These are phyloP conservation scores for Rhyzopertha dominica DNA, from an alignment of 1,140 invertebrate genomes.

Conservation along the genomic window DNA sequence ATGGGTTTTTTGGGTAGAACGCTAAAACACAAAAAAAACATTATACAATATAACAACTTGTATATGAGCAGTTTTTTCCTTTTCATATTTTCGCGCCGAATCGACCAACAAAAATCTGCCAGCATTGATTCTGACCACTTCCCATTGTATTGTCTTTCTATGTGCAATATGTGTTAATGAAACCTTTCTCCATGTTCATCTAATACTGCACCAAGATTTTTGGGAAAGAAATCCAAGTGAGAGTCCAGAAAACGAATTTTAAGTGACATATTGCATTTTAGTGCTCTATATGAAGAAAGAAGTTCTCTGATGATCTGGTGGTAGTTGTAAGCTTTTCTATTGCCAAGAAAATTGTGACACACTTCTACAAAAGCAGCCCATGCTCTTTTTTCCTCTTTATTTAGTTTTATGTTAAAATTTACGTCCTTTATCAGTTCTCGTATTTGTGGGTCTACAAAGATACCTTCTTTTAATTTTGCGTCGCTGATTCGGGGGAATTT, in stretches of 20 bases:
- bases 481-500: slow-evolving; percentile 36
- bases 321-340: slow-evolving; percentile 28
- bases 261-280: slow-evolving; percentile 32
- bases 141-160: slow-evolving; percentile 36
- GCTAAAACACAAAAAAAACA: too few relatives aligned
- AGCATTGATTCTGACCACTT: slow-evolving; percentile 28
- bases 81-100: too few relatives aligned
- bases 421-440: too few relatives aligned
- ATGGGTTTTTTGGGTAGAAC: too few relatives aligned
- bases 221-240: slow-evolving; percentile 38
- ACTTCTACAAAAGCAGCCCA: too few relatives aligned
- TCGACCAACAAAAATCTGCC: slow-evolving; percentile 30
- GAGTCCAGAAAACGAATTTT: slow-evolving; percentile 42
- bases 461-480: slow-evolving; percentile 39
- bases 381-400: slow-evolving; percentile 23
- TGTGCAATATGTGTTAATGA: slow-evolving; percentile 36
- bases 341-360: slow-evolving; percentile 33
- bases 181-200: slow-evolving; percentile 42
- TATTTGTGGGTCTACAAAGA: slow-evolving; percentile 39
- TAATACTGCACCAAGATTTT: slow-evolving; percentile 32
- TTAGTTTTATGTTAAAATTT: slow-evolving; percentile 19
- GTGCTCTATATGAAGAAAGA: slow-evolving; percentile 18
- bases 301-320: slow-evolving; percentile 24
- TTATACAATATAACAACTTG: too few relatives aligned
- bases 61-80: too few relatives aligned